Percentiles rank a stretch among this genome's conserved stretches.
Evolutionary conservation across 1,140 invertebrate species (phyloP).

Genomic region (Pseudachorutes palmiensis): DNA sequence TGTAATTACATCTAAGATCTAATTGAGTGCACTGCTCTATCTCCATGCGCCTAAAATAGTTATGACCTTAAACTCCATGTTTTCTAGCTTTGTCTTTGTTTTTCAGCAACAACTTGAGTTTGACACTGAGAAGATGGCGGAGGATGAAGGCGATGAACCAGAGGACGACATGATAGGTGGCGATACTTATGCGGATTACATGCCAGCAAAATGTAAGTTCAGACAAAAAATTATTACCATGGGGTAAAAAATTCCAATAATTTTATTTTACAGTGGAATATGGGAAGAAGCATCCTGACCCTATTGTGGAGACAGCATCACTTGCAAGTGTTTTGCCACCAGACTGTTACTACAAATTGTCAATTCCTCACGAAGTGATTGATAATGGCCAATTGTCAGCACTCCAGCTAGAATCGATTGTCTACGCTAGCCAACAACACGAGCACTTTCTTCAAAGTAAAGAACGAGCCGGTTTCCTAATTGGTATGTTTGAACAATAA

Average conservation of each 20-base stretch:
- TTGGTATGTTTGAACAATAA: slow-evolving; percentile 62
- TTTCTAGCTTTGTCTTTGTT: neutral
- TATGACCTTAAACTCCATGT: too few species aligned
- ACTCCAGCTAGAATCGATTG: slow-evolving; percentile 91
- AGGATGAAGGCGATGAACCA: slow-evolving; percentile 72
- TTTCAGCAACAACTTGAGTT: neutral
- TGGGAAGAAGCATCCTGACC: slow-evolving; percentile 93
- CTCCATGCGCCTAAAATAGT: too few species aligned
- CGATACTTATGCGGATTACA: slow-evolving; percentile 96
- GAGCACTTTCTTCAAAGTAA: slow-evolving; percentile 83
- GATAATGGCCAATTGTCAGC: slow-evolving; percentile 81
- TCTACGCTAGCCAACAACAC: slow-evolving; percentile 94
- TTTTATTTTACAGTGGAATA: slow-evolving; percentile 64
- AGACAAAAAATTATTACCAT: neutral
- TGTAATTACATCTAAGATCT: too few species aligned
- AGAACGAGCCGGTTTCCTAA: slow-evolving; percentile 87
- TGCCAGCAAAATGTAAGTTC: slow-evolving; percentile 80
- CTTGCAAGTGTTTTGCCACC: slow-evolving; percentile 92
- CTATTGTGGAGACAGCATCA: slow-evolving; percentile 98
- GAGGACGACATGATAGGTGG: slow-evolving; percentile 95
- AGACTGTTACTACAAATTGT: slow-evolving; percentile 82
- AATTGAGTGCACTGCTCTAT: too few species aligned
- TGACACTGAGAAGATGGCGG: slow-evolving; percentile 38
- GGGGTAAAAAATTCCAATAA: neutral
- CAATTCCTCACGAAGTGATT: slow-evolving; percentile 77